Evolutionary conservation across 2,113 vertebrate species (phyloP).

Genomic region (Tenebrosternarchus preto): DNA sequence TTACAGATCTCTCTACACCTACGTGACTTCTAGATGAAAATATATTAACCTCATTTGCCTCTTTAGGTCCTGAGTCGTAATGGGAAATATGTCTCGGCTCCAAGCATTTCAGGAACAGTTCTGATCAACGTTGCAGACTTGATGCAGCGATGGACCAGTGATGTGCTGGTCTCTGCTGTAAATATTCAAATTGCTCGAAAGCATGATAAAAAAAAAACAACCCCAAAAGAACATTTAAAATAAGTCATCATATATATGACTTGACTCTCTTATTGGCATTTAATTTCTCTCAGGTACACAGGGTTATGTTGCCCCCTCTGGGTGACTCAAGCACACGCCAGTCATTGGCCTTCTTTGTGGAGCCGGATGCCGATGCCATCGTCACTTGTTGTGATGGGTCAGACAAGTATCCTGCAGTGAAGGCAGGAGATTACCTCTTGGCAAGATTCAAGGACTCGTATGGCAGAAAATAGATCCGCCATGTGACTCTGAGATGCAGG

Average conservation of each 20-base stretch:
- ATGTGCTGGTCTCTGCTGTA: conserved; percentile 72
- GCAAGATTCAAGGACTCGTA: background rate
- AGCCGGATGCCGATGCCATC: conserved; percentile 64
- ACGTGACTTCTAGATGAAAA: background rate
- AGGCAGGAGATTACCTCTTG: background rate
- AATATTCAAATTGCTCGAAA: conserved; percentile 35
- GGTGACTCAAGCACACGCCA: conserved; percentile 67
- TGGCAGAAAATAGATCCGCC: background rate
- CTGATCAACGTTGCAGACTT: conserved; percentile 76
- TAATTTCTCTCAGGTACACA: conserved; percentile 63
- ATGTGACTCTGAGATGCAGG: background rate
- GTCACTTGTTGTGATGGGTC: conserved; percentile 70
- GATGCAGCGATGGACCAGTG: conserved; percentile 78
- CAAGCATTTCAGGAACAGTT: conserved; percentile 66
- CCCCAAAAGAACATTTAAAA: too few relatives aligned
- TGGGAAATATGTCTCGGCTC: conserved; percentile 65
- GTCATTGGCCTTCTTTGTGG: conserved; percentile 73
- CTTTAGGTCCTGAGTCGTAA: conserved; percentile 65
- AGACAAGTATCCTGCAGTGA: background rate
- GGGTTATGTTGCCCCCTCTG: conserved; percentile 67
- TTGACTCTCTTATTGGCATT: background rate
- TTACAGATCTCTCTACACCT: background rate
- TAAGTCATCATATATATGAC: too few relatives aligned
- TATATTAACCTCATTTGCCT: background rate
- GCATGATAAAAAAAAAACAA: background rate